phyloP scores from a whole-genome alignment of 2,797 vertebrate species.

The Pelobates cultripes region DNA sequence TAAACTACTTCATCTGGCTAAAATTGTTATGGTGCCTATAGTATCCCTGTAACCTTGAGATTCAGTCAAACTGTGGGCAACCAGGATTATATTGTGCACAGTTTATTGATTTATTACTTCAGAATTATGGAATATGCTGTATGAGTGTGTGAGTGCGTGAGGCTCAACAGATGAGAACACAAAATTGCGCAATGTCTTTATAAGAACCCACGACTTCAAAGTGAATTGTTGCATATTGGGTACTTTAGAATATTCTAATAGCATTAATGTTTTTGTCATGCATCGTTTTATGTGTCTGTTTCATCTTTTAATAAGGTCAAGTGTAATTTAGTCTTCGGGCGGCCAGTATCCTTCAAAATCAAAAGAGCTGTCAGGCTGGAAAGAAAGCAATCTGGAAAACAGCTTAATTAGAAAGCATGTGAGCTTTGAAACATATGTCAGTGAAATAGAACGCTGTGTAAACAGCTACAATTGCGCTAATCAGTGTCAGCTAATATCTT shows the following conservation, averaged over 20 bases:
- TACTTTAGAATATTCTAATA: conserved; percentile 45
- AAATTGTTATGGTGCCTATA: too few relatives aligned
- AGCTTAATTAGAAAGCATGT: conserved; percentile 54
- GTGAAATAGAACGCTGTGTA: conserved; percentile 50
- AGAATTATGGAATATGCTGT: too few relatives aligned
- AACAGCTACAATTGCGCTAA: conserved; percentile 50
- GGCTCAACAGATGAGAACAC: neutral
- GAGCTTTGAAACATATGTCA: conserved; percentile 36
- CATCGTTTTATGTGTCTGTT: conserved; percentile 48
- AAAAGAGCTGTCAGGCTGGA: conserved; percentile 48
- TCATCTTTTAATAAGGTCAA: conserved; percentile 52
- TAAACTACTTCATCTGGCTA: too few relatives aligned
- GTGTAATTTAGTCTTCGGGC: conserved; percentile 51
- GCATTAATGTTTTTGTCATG: conserved; percentile 44
- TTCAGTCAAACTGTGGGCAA: too few relatives aligned
- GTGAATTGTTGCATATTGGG: conserved; percentile 22
- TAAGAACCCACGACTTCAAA: conserved; percentile 20
- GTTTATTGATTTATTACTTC: too few relatives aligned
- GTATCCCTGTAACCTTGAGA: too few relatives aligned
- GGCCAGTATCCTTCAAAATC: conserved; percentile 47
- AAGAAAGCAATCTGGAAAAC: conserved; percentile 55
- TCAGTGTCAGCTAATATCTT: conserved; percentile 36
- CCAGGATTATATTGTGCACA: too few relatives aligned
- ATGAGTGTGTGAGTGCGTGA: neutral
- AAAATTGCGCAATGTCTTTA: conserved; percentile 32